Evolutionary conservation across 2,797 vertebrate species (phyloP).

Genomic region (Halcyon chelicuti): DNA sequence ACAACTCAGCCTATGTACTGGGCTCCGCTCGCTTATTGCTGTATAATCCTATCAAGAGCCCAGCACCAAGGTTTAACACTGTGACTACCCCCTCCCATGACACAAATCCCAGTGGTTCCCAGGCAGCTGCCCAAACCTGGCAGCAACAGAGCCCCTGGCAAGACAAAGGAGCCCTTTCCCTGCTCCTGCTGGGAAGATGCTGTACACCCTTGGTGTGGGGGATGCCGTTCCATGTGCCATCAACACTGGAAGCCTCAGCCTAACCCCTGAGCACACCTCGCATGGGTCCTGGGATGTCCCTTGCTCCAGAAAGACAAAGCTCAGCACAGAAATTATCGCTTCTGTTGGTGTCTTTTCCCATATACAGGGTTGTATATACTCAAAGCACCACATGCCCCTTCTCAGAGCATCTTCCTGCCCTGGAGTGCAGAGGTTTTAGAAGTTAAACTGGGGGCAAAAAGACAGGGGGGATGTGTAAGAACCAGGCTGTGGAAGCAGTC

Average conservation of each 20-base stretch:
- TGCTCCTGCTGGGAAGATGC: not conserved
- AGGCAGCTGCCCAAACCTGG: not conserved
- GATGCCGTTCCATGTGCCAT: not conserved
- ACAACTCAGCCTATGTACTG: fast-evolving
- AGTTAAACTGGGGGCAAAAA: not conserved
- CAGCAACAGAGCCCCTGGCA: not conserved
- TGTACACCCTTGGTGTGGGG: not conserved
- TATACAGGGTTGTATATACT: fast-evolving
- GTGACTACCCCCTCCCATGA: not conserved
- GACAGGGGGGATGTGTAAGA: not conserved
- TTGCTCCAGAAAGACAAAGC: not conserved
- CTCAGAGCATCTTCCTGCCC: not conserved
- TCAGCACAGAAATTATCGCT: not conserved
- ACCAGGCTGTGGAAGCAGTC: not conserved
- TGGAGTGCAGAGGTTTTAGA: not conserved
- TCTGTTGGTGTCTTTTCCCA: not conserved
- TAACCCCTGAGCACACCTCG: not conserved
- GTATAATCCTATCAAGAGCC: slow-evolving; percentile 39
- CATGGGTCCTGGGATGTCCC: not conserved
- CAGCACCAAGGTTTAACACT: not conserved
- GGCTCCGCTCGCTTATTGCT: not conserved
- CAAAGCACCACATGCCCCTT: fast-evolving
- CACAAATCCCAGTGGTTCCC: not conserved
- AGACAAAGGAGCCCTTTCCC: not conserved
- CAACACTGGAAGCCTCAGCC: not conserved